Base-by-base conservation (phyloP, 2,113 vertebrate species). In the Saccopteryx bilineata region DNA sequence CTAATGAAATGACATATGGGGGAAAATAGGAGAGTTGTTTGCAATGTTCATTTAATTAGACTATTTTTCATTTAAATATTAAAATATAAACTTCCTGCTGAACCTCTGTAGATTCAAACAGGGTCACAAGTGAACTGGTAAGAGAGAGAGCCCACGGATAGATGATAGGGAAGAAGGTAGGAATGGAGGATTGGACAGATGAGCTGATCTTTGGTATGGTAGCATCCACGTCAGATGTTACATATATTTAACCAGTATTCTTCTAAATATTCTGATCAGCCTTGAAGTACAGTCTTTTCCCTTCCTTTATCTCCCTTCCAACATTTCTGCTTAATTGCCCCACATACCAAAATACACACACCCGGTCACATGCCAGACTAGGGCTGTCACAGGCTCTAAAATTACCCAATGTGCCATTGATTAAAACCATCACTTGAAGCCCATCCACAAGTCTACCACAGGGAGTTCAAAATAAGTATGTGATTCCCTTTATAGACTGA, bases 401-500 rank as follows among this genome's bases (percentile, higher is more conserved):
- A 95, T 96, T 96, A 97, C 61, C 66, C 85, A 75, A 11, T 0
- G 24, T 18, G 52, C 80, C 83, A 92, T 72, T 90, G 96, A 96
- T 97, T 95, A 85, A 97, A 93, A 79, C 72, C 75, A 69, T 95
- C 61, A 56, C 75, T 88, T 0, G 6, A 65, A 91, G 39, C 21
- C 75, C 65, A 84, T 93, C 87, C 66, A 69, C 58, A 93, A 86
- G 68, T 94, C 83, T 65, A 86, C 87, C 82, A 91, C 65, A 39
- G 71, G 31, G 85, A 93, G 74, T 96, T 94, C 46, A 94, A 96
- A 97, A 90, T 96, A 94, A 95, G 92, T 68, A 87, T 58, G 17
- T 12, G 84, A 71, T 87, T 96, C 97, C 96, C 96, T 97, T 97
- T 98, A 96, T 96, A 97, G 94, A 92, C 83, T 56, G 89, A 76